Conservation (phyloP, 2,888 invertebrate genomes). For the Scaptomyza flava region DNA sequence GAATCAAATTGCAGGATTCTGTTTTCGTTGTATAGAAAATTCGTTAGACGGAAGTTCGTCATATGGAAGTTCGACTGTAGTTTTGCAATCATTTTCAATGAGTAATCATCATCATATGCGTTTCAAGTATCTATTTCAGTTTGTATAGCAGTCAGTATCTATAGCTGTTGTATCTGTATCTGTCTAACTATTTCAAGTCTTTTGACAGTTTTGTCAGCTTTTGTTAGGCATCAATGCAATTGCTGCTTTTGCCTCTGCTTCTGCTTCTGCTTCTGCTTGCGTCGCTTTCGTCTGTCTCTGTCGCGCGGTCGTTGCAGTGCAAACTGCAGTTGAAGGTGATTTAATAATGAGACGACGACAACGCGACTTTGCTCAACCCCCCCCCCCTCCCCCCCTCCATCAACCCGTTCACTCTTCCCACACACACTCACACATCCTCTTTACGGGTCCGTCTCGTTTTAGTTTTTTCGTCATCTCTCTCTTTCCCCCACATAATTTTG, state of each 20-base stretch:
- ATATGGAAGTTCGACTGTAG: too few relatives aligned
- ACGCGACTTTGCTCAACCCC: slow-evolving; percentile 1
- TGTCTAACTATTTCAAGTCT: slow-evolving; percentile 30
- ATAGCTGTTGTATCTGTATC: slow-evolving; percentile 15
- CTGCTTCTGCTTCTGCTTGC: slow-evolving; percentile 5
- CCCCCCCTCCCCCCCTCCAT: neutral
- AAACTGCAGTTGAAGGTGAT: slow-evolving; percentile 80
- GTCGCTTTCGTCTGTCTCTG: slow-evolving; percentile 30
- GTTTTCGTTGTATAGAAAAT: too few relatives aligned
- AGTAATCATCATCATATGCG: neutral
- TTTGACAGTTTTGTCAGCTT: slow-evolving; percentile 38
- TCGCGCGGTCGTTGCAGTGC: slow-evolving; percentile 72
- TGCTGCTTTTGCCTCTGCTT: slow-evolving; percentile 6
- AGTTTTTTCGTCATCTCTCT: neutral
- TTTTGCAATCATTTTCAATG: neutral
- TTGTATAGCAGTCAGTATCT: slow-evolving; percentile 8
- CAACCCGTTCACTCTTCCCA: too few relatives aligned
- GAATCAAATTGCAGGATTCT: too few relatives aligned
- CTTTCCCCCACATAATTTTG: neutral
- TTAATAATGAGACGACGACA: slow-evolving; percentile 64
- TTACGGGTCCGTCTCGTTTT: neutral
- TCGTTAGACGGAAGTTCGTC: too few relatives aligned
- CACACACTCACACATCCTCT: neutral
- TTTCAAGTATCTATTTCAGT: slow-evolving; percentile 6
- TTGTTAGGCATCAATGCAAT: slow-evolving; percentile 36